Percentiles rank a stretch among this genome's conserved stretches.
phyloP scores from a whole-genome alignment of 2,797 vertebrate genomes.

The Malacoctenus gilli region DNA sequence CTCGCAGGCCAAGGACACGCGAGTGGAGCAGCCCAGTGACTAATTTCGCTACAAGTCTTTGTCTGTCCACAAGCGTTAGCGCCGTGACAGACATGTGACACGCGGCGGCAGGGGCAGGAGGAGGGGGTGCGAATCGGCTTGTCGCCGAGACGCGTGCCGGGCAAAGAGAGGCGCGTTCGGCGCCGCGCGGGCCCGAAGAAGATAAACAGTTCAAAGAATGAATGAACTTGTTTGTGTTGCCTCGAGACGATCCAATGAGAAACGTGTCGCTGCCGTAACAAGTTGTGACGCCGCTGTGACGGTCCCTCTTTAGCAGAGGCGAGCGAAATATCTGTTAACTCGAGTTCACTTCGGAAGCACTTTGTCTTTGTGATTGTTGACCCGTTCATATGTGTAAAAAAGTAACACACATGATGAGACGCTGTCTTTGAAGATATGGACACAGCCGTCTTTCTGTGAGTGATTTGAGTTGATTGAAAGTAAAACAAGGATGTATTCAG shows the following conservation, averaged over 20 bases:
- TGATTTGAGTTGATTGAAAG: too few relatives aligned
- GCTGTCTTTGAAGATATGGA: too few relatives aligned
- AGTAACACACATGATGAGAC: too few relatives aligned
- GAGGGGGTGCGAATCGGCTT: too few relatives aligned
- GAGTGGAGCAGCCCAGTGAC: conserved; percentile 17
- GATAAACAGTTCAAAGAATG: conserved; percentile 23
- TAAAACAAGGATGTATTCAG: too few relatives aligned
- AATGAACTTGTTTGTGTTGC: conserved; percentile 17
- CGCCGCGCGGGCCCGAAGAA: conserved; percentile 1
- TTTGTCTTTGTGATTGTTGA: too few relatives aligned
- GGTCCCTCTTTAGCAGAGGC: background rate
- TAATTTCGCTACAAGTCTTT: conserved; percentile 24
- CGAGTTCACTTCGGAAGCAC: conserved; percentile 19
- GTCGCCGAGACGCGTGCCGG: too few relatives aligned
- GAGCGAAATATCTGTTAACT: conserved; percentile 7
- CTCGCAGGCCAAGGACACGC: conserved; percentile 19
- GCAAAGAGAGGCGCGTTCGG: too few relatives aligned
- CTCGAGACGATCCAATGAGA: conserved; percentile 12
- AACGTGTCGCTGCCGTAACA: conserved; percentile 10
- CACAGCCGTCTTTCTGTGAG: too few relatives aligned
- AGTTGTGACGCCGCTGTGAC: background rate
- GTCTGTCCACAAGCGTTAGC: conserved; percentile 28
- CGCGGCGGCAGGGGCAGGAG: too few relatives aligned
- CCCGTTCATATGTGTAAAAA: too few relatives aligned
- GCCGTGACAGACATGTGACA: conserved; percentile 32